Base-by-base conservation (phyloP, 2,113 vertebrate genomes). In the Xenus cinereus region DNA sequence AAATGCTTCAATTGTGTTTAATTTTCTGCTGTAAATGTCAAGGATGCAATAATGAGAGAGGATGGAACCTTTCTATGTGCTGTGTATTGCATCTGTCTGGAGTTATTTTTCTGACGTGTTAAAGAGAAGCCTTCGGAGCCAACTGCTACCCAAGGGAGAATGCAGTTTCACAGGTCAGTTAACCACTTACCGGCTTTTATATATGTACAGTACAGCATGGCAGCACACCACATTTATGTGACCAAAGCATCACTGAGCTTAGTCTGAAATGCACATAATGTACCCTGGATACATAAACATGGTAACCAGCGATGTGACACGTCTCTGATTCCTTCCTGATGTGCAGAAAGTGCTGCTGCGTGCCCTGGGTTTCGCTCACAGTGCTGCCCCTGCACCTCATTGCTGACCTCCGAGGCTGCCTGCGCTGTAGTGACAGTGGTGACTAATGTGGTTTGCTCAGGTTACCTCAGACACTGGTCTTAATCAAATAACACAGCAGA, bases 1-100 rank as follows among this genome's bases (percentile, higher is more conserved):
- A 97, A 97, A 95, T 92, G 80, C 84, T 96, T 97, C 80, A 67
- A 82, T 85, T 97, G 94, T 96, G 86, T 94, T 97, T 95, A 97
- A 97, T 97, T 95, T 97, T 92, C 91, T 84, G 91, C 87, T 87
- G 78, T 93, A 94, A 96, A 95, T 96, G 94, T 95, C 93, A 96
- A 91, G 91, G 67, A 95, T 95, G 73, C 57, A 62, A 37, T 95
- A 97, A 96, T 92, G 73, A 95, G 89, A 59, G 93, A 92, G 84
- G 90, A 93, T 83, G 45, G 90, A 95, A 59, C 74, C 80, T 89
- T 95, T 66, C 92, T 77, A 1, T 85, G 62, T 79, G 66, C 89
- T 87, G 45, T 80, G 66, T 72, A 9, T 53, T 85, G 81, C 59
- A 32, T 85, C 77, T 92, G 71, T 91, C 91, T 89, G 75, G 74